A percentile compares a stretch with the other conserved stretches of the same genome.
Conservation (phyloP, 1,140 invertebrate genomes). For the Drosophila auraria region DNA sequence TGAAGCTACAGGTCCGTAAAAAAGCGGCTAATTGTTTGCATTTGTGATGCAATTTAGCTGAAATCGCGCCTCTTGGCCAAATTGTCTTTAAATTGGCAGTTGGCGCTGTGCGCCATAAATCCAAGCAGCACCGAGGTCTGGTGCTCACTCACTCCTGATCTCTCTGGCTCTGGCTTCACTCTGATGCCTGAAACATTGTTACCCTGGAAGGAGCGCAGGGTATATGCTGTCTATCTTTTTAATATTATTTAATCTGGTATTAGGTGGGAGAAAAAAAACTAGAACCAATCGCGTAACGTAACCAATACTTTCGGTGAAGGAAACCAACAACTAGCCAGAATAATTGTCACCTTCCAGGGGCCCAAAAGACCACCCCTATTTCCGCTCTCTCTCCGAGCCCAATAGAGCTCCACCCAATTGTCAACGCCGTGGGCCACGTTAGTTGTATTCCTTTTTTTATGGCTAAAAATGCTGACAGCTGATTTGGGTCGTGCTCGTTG, state of each 20-base stretch:
- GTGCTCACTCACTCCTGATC: neutral
- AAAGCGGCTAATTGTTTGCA: constrained; percentile 67
- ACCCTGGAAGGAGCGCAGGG: neutral
- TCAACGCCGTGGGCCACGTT: constrained; percentile 33
- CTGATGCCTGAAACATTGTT: neutral
- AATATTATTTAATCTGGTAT: neutral
- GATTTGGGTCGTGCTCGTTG: constrained; percentile 45
- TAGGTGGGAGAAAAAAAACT: neutral
- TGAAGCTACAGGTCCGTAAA: neutral
- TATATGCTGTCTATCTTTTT: neutral
- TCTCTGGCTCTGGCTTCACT: neutral
- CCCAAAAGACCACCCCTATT: constrained; percentile 6
- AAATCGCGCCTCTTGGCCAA: constrained; percentile 81
- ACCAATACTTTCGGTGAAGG: constrained; percentile 32
- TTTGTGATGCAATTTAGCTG: constrained; percentile 74
- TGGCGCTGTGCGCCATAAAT: constrained; percentile 78
- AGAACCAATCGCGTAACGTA: constrained; percentile 38
- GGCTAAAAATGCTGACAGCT: constrained; percentile 67
- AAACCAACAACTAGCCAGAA: constrained; percentile 37
- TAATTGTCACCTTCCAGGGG: constrained; percentile 48
- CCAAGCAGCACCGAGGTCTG: constrained; percentile 61
- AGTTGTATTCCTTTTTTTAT: constrained; percentile 4
- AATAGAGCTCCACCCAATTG: constrained; percentile 47
- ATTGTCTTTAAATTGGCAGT: constrained; percentile 84
- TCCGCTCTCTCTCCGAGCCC: neutral